Conservation (phyloP, 2,113 vertebrate species). For the Myotis yumanensis region DNA sequence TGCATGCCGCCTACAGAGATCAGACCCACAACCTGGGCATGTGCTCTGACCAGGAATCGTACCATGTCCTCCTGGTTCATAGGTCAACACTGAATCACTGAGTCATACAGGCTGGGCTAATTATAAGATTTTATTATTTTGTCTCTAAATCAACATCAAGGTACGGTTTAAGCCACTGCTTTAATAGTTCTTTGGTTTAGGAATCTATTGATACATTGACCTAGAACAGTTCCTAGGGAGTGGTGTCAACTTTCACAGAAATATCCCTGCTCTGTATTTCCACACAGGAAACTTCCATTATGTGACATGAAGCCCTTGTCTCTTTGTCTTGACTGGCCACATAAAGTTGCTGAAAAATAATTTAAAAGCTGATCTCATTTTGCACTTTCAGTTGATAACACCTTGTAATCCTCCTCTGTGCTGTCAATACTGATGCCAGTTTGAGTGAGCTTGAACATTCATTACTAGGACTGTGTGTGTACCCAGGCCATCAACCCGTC, state of each 20-base stretch:
- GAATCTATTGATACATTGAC: background rate
- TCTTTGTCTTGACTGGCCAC: background rate
- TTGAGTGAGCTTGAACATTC: conserved; percentile 63
- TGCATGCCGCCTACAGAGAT: too few species aligned
- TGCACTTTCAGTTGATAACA: conserved; percentile 47
- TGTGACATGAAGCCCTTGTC: background rate
- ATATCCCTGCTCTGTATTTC: background rate
- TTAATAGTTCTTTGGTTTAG: background rate
- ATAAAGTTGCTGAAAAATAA: background rate
- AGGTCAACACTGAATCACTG: too few species aligned
- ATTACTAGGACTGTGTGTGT: conserved; percentile 47
- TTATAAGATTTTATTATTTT: background rate
- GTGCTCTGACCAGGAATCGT: too few species aligned
- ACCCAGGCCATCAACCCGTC: conserved; percentile 70
- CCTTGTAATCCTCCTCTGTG: background rate
- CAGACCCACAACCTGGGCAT: too few species aligned
- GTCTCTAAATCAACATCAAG: background rate
- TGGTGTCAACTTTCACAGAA: background rate
- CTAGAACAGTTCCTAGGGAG: background rate
- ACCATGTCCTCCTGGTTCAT: too few species aligned
- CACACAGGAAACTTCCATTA: background rate
- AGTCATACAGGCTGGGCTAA: too few species aligned
- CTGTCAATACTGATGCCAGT: conserved; percentile 46
- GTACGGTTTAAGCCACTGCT: background rate
- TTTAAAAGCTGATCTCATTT: conserved; percentile 50